phyloP scores from a whole-genome alignment of 1,140 invertebrate genomes.

The Rhopalosiphum maidis region DNA sequence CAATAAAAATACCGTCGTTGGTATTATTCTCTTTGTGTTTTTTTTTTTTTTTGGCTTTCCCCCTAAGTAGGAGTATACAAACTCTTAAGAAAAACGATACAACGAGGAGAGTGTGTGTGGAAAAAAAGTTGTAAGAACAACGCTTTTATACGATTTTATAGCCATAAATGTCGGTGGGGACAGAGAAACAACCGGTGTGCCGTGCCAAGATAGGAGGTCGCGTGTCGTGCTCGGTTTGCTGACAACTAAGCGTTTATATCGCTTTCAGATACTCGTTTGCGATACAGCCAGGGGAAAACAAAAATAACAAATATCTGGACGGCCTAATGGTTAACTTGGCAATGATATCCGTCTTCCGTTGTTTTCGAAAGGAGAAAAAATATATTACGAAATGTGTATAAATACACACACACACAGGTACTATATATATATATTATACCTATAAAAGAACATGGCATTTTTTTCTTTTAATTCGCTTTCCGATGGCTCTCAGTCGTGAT shows the following conservation, averaged over 20 bases:
- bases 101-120: neutral
- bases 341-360: conserved; percentile 36
- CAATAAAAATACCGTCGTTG: conserved; percentile 10
- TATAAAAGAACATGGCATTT: neutral
- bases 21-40: conserved; percentile 41
- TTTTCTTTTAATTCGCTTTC: neutral
- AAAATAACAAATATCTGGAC: conserved; percentile 45
- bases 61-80: neutral
- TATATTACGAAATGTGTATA: neutral
- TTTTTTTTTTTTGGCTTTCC: conserved; percentile 19
- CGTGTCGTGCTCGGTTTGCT: conserved; percentile 44
- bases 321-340: conserved; percentile 54
- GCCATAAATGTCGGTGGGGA: conserved; percentile 32
- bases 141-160: conserved; percentile 30
- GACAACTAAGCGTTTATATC: conserved; percentile 55
- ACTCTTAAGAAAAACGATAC: neutral
- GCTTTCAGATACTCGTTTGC: conserved; percentile 39
- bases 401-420: neutral
- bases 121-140: conserved; percentile 3
- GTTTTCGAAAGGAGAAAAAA: neutral
- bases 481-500: neutral
- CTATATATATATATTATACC: neutral
- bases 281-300: neutral
- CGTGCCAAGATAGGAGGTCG: conserved; percentile 52
- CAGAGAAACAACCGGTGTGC: conserved; percentile 32